Base-by-base conservation (phyloP, 2,113 vertebrate genomes). In the Caloenas nicobarica region DNA sequence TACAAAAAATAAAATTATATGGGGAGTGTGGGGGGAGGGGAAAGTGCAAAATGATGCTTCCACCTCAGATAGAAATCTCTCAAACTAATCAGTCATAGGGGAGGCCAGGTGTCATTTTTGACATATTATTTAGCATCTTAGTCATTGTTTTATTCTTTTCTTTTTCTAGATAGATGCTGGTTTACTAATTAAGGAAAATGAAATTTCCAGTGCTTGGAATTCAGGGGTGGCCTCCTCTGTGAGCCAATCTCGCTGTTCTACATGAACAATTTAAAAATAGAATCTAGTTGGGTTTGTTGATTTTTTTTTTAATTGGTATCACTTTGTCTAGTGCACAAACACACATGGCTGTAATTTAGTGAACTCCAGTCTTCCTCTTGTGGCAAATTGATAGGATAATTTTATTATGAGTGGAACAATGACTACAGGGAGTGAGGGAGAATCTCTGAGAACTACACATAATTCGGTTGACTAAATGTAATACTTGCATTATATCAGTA, bases 341-440 rank as follows among this genome's bases (percentile, higher is more conserved):
- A 96, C 88, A 97, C 97, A 97, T 93, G 94, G 78, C 93, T 97
- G 86, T 98, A 97, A 98, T 98, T 98, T 97, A 97, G 97, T 97
- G 96, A 97, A 97, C 97, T 97, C 96, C 88, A 97, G 96, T 95
- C 92, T 97, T 98, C 88, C 98, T 98, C 97, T 97, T 96, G 93
- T 98, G 97, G 96, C 96, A 98, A 98, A 98, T 89, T 98, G 98
- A 98, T 98, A 96, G 96, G 96, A 97, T 98, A 98, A 97, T 97
- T 98, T 98, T 98, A 97, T 98, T 98, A 98, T 97, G 95, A 98
- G 97, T 97, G 77, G 93, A 98, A 98, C 97, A 97, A 96, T 97
- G 97, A 98, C 97, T 98, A 98, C 94, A 96, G 98, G 97, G 97
- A 98, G 86, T 94, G 92, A 95, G 91, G 92, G 90, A 95, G 97